phyloP scores from a whole-genome alignment of 2,113 vertebrate species.

The Cyanistes caeruleus region DNA sequence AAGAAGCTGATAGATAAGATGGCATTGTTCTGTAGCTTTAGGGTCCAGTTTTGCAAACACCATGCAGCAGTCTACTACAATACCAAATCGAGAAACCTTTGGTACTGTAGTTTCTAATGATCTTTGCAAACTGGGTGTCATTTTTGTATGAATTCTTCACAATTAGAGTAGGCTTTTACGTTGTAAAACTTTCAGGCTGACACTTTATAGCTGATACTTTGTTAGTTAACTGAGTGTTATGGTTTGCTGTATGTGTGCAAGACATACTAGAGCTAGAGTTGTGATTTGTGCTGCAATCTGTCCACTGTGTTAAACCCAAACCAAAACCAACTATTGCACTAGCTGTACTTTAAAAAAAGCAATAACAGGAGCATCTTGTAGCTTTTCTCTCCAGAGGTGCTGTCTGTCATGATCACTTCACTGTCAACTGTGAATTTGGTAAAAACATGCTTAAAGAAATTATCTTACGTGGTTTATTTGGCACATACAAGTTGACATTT shows the following conservation, averaged over 20 bases:
- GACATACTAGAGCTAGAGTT: not conserved
- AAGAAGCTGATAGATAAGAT: not conserved
- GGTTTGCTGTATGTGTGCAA: not conserved
- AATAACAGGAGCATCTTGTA: conserved; percentile 9
- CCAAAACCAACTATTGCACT: not conserved
- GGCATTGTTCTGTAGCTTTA: not conserved
- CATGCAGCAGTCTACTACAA: not conserved
- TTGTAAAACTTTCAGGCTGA: not conserved
- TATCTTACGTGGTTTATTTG: not conserved
- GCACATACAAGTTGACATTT: not conserved
- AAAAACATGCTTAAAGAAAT: not conserved
- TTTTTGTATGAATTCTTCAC: not conserved
- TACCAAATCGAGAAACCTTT: not conserved
- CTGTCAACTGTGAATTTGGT: not conserved
- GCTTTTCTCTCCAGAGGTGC: conserved; percentile 11
- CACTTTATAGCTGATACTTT: not conserved
- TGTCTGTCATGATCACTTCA: not conserved
- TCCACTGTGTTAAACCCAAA: not conserved
- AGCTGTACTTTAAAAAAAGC: not conserved
- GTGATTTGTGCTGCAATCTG: not conserved
- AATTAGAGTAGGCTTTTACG: not conserved
- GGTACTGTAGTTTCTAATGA: not conserved
- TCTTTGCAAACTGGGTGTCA: not conserved
- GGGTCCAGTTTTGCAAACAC: not conserved
- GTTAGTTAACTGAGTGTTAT: not conserved